These are phyloP conservation scores for Cybosia mesomella DNA, from an alignment of 2,888 invertebrate species.

Conservation along the genomic window DNA sequence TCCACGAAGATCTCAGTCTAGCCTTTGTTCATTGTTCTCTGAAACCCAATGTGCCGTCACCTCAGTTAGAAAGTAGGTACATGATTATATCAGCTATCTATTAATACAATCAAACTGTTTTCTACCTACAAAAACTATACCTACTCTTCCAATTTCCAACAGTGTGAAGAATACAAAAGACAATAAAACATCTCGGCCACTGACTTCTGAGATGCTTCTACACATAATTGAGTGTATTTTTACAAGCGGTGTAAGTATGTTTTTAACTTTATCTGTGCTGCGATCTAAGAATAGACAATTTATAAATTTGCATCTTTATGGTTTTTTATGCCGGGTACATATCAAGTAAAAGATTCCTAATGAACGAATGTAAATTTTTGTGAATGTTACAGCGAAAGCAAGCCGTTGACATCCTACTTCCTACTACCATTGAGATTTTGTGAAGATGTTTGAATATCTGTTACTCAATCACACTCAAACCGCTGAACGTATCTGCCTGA, in stretches of 20 bases:
- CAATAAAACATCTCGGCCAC: constrained; percentile 8
- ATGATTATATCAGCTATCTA: neutral
- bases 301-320: constrained; percentile 18
- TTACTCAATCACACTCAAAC: no score
- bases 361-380: neutral
- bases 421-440: no score
- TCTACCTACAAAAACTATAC: neutral
- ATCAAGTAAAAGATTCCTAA: neutral
- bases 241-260: neutral
- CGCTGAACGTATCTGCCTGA: no score
- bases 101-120: neutral
- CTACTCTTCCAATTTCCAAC: neutral
- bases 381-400: no score
- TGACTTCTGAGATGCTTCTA: constrained; percentile 7
- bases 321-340: neutral
- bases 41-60: constrained; percentile 9
- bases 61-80: constrained; percentile 13
- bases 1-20: neutral
- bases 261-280: neutral
- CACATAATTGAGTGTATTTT: constrained; percentile 8
- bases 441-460: no score
- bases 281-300: constrained; percentile 15
- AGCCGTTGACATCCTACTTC: no score
- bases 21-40: constrained; percentile 21
- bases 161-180: constrained; percentile 11